Percentiles rank a stretch among this genome's conserved stretches.
phyloP scores from a whole-genome alignment of 2,888 invertebrate species.

The Malthinus flaveolus region DNA sequence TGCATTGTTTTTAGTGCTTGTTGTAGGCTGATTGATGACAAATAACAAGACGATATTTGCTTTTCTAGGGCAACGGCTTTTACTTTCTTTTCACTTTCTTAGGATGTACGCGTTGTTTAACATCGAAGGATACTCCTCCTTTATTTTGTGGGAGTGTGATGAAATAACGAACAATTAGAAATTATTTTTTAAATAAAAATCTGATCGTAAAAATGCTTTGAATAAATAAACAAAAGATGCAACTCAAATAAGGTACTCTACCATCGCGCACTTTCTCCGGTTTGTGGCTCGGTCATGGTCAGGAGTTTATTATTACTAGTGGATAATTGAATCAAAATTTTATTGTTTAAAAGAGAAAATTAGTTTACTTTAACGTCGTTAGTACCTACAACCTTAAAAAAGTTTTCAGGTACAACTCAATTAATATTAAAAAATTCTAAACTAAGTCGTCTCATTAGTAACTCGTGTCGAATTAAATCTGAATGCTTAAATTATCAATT shows the following conservation, averaged over 20 bases:
- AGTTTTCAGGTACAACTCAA: too few species aligned
- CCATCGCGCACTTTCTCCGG: constrained; percentile 8
- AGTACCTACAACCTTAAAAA: too few species aligned
- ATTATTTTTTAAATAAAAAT: not conserved
- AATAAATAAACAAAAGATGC: constrained; percentile 4
- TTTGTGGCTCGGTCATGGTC: constrained; percentile 31
- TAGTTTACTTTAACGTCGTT: too few species aligned
- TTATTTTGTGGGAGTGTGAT: not conserved
- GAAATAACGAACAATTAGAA: not conserved
- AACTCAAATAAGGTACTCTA: not conserved
- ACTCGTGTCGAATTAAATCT: too few species aligned
- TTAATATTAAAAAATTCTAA: too few species aligned
- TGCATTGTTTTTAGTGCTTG: constrained; percentile 12
- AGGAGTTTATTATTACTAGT: not conserved
- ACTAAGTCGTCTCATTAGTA: too few species aligned
- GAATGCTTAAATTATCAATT: too few species aligned
- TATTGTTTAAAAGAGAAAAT: too few species aligned
- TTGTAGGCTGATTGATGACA: not conserved
- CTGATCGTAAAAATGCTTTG: not conserved
- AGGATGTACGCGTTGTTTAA: constrained; percentile 1
- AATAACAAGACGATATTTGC: not conserved
- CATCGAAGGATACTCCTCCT: not conserved
- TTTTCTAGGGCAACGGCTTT: constrained; percentile 21
- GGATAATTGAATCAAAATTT: too few species aligned
- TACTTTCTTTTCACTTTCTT: constrained; percentile 32